A percentile compares a stretch with the other conserved stretches of the same genome.
Evolutionary conservation across 2,888 invertebrate species (phyloP).

Genomic region (Mylabris sibirica): DNA sequence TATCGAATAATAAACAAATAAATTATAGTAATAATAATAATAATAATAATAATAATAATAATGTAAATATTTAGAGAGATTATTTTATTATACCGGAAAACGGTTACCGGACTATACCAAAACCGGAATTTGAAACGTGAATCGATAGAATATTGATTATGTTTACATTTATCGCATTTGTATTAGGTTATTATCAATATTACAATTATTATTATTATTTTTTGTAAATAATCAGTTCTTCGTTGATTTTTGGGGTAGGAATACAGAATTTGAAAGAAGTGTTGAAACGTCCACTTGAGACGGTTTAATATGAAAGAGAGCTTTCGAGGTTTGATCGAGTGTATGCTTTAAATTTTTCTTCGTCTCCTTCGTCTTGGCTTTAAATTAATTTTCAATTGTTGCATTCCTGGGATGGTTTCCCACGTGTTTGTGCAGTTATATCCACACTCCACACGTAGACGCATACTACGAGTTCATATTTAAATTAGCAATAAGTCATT

Average conservation of each 20-base stretch:
- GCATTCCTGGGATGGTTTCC: constrained; percentile 1
- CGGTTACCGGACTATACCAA: not conserved
- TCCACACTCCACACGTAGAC: not conserved
- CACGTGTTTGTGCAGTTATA: constrained; percentile 1
- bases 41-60: not conserved
- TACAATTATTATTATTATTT: not conserved
- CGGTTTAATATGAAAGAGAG: not conserved
- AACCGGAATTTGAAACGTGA: not conserved
- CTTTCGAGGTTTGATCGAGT: not conserved
- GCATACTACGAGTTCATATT: not conserved
- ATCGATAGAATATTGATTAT: constrained; percentile 8
- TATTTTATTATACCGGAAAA: not conserved
- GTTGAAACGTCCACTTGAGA: constrained; percentile 8
- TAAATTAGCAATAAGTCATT: not conserved
- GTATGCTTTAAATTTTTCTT: not conserved
- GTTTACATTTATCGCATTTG: constrained; percentile 5
- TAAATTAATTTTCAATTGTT: constrained; percentile 7
- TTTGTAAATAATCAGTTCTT: not conserved
- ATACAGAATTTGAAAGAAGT: not conserved
- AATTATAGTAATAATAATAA: not conserved
- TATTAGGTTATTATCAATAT: not conserved
- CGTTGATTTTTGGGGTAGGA: not conserved
- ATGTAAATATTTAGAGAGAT: not conserved
- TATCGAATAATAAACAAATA: not conserved
- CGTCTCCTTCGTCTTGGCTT: not conserved